Evolutionary conservation across 2,797 vertebrate genomes (phyloP), one percentile per base, ranked within the genome.

Genomic region (Rhinogobio ventralis): DNA sequence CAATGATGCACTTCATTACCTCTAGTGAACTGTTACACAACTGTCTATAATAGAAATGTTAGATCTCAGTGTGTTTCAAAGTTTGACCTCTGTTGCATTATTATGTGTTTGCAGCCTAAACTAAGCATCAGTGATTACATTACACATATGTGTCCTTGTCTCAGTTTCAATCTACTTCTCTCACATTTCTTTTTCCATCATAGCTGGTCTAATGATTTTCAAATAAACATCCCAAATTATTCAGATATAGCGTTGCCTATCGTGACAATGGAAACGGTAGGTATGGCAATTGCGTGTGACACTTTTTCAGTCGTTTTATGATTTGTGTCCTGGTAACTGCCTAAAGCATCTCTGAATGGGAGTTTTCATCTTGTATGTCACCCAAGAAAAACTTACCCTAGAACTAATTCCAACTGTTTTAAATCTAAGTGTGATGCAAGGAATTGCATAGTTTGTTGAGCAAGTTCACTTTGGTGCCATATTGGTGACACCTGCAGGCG

Each of bases 221-320:
- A 66, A 46, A 15, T 68, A 25, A 57, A 85, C 25, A 57, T 42
- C 11, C 73, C 28, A 49, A 49, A 49, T 72, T 36, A 73, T 79
- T 72, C 53, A 78, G n/a, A n/a, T 67, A 62, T 25, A 71, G 55
- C 17, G 4, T 36, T 73, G 76, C 28, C 23, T n/a, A 23, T n/a
- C 8, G 14, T 85, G 83, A 84, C 14, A 77, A 79, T 42, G 39
- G 87, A 86, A 71, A 85, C 4, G 89, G 89, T 89, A 86, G 81
- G 88, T 88, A 62, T 64, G 74, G 55, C 28, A 71, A 10, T 20
- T 49, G 25, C 20, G n/a, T 79, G 80, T 79, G 67, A 69, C 7
- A 68, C 1, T 23, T 11, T 86, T 19, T 20, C 13, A 53, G 15
- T 25, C 0, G 5, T 60, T 17, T 36, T 76, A 23, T 69, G 33